A percentile compares a stretch with the other conserved stretches of the same genome.
Conservation (phyloP, 1,140 invertebrate species). For the Zaprionus nigranus region DNA sequence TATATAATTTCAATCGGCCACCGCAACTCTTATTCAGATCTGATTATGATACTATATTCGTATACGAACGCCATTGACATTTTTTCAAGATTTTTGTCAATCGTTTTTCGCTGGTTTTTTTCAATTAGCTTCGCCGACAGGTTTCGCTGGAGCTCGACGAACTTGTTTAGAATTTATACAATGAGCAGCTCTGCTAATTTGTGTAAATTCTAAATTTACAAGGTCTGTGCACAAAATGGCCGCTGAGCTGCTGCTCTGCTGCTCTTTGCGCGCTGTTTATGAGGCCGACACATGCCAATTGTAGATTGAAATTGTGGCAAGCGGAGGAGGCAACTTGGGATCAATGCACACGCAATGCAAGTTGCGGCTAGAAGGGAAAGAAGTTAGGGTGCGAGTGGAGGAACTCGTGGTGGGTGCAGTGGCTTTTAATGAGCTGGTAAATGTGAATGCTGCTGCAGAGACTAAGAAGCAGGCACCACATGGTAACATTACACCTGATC, state of each 20-base stretch:
- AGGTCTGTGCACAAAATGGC: constrained; percentile 73
- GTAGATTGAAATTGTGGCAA: constrained; percentile 15
- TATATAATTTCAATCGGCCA: constrained; percentile 34
- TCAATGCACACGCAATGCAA: constrained; percentile 70
- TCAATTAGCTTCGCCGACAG: constrained; percentile 65
- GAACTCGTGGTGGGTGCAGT: constrained; percentile 65
- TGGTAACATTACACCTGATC: constrained; percentile 47
- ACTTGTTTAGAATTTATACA: constrained; percentile 77
- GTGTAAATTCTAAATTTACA: constrained; percentile 75
- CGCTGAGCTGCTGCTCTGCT: constrained; percentile 25
- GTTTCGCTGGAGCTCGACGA: constrained; percentile 55
- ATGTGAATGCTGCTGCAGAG: constrained; percentile 23
- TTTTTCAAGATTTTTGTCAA: constrained; percentile 16
- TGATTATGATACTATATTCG: constrained; percentile 49
- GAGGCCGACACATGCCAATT: constrained; percentile 45
- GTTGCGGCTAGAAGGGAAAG: not conserved
- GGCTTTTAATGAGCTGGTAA: constrained; percentile 79
- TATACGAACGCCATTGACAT: constrained; percentile 62
- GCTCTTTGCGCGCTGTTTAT: constrained; percentile 48
- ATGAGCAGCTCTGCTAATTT: constrained; percentile 66
- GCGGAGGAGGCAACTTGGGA: constrained; percentile 4
- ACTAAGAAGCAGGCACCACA: constrained; percentile 14
- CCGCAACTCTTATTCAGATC: constrained; percentile 42
- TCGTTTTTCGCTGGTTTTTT: constrained; percentile 32
- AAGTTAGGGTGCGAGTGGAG: constrained; percentile 2